Conservation (phyloP, 1,140 invertebrate species). For the Tetraneura akinire region DNA sequence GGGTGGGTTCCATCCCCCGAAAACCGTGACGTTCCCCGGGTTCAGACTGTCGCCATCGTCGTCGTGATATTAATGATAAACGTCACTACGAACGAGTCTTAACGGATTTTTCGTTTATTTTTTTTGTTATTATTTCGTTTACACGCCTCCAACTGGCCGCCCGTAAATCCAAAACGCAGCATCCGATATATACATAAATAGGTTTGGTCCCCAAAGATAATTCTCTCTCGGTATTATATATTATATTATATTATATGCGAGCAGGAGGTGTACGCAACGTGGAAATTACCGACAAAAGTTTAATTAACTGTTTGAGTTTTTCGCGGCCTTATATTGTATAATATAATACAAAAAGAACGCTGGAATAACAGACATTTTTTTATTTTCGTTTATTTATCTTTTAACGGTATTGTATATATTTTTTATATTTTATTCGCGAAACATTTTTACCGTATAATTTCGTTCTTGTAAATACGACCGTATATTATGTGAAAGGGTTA, state of each 20-base stretch:
- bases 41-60: background rate
- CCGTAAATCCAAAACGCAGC: slow-evolving; percentile 40
- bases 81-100: slow-evolving; percentile 29
- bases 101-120: slow-evolving; percentile 30
- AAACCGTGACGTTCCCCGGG: slow-evolving; percentile 13
- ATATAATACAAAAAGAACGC: slow-evolving; percentile 12
- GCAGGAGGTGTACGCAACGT: background rate
- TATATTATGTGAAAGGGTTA: background rate
- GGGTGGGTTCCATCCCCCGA: background rate
- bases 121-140: slow-evolving; percentile 3
- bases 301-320: slow-evolving; percentile 45
- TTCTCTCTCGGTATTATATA: background rate
- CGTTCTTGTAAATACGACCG: background rate
- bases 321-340: no score
- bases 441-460: background rate
- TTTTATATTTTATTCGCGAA: background rate
- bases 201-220: slow-evolving; percentile 34
- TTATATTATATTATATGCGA: no score
- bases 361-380: no score
- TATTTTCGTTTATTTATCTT: slow-evolving; percentile 22
- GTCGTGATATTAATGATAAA: slow-evolving; percentile 41
- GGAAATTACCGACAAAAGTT: slow-evolving; percentile 30
- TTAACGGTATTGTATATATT: no score
- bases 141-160: background rate
- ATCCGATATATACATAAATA: no score